These are phyloP conservation scores for Apteryx owenii DNA, from an alignment of 2,113 vertebrate species.

Conservation along the genomic window DNA sequence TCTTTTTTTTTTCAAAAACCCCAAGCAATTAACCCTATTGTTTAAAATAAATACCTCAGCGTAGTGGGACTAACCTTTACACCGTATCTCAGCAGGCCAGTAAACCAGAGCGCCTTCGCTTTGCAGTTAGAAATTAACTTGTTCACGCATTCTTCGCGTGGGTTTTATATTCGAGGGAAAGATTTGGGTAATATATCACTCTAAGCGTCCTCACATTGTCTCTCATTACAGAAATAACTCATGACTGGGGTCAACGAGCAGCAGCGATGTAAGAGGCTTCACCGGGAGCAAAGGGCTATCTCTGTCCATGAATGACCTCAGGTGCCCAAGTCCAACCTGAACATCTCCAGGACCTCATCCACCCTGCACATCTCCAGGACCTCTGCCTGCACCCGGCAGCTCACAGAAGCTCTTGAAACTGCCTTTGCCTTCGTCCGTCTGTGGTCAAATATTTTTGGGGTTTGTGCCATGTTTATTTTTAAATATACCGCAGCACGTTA, in stretches of 20 bases:
- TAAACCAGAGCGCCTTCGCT: background rate
- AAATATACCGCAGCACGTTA: background rate
- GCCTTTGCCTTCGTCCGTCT: background rate
- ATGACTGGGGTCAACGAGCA: background rate
- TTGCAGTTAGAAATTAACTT: background rate
- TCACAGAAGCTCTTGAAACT: background rate
- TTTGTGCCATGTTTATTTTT: background rate
- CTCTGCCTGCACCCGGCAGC: background rate
- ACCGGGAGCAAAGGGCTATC: background rate
- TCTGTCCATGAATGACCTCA: background rate
- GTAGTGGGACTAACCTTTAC: background rate
- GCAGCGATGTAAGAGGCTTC: background rate
- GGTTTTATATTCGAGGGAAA: background rate
- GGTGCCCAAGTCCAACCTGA: background rate
- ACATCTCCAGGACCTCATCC: background rate
- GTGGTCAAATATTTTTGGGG: background rate
- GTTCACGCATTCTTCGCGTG: fast-evolving
- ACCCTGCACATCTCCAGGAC: background rate
- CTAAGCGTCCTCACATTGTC: background rate
- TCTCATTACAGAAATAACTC: background rate
- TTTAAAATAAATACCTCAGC: background rate
- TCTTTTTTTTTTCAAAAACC: background rate
- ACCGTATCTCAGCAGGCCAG: background rate
- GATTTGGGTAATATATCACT: background rate
- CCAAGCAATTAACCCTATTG: background rate